phyloP scores from a whole-genome alignment of 2,113 vertebrate species.

The Xenus cinereus region DNA sequence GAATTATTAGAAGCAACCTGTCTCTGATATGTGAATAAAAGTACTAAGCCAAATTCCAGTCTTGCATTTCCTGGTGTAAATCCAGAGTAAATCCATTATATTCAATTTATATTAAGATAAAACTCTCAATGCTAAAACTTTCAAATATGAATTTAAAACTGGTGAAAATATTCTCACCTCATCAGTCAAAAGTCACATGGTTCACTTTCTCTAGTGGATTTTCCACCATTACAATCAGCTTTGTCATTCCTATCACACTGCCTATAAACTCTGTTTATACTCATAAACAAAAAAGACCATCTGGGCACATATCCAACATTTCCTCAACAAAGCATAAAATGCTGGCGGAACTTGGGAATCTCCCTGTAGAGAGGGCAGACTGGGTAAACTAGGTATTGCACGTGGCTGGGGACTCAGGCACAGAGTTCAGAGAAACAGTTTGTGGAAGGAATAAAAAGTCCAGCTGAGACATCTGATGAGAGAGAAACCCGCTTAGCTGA shows the following conservation, averaged over 20 bases:
- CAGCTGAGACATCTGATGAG: neutral
- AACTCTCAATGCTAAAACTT: neutral
- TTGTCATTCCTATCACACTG: slow-evolving; percentile 6
- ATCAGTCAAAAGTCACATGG: slow-evolving; percentile 12
- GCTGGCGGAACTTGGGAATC: neutral
- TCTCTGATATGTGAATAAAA: neutral
- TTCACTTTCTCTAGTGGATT: slow-evolving; percentile 28
- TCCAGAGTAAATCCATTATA: neutral
- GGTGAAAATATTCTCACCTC: slow-evolving; percentile 21
- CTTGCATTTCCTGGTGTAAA: neutral
- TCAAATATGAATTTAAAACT: neutral
- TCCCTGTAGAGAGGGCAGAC: neutral
- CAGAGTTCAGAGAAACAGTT: neutral
- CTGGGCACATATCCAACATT: neutral
- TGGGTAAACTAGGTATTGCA: neutral
- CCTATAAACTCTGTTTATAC: neutral
- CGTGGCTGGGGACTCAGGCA: neutral
- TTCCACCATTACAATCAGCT: neutral
- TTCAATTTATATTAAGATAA: neutral
- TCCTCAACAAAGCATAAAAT: neutral
- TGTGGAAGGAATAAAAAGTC: neutral
- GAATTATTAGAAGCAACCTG: neutral
- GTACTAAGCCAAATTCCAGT: neutral
- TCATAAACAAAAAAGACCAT: neutral
- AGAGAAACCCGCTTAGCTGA: neutral